Evolutionary conservation across 2,797 vertebrate genomes (phyloP).

Genomic region (Neosilurus mollespiculum): DNA sequence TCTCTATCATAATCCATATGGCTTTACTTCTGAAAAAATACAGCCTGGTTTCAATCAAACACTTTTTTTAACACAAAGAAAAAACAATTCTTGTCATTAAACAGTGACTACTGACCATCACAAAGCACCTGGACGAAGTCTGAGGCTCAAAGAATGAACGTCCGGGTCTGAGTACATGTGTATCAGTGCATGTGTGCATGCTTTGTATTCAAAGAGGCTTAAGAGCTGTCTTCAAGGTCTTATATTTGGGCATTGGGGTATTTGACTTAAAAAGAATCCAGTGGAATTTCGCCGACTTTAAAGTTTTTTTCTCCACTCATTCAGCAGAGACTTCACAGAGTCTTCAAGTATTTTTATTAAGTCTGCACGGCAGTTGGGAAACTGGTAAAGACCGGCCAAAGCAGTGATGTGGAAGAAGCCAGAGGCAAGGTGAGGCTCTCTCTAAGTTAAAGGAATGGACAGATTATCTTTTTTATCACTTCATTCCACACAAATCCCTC

Average conservation of each 20-base stretch:
- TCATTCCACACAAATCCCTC: slow-evolving; percentile 18
- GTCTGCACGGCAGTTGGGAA: slow-evolving; percentile 15
- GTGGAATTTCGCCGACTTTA: slow-evolving; percentile 21
- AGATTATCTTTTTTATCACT: slow-evolving; percentile 34
- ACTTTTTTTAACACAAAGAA: slow-evolving; percentile 46
- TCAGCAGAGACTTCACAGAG: slow-evolving; percentile 20
- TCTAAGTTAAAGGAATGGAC: neutral
- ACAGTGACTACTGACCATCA: slow-evolving; percentile 27
- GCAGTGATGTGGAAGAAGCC: slow-evolving; percentile 17
- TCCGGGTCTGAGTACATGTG: slow-evolving; percentile 28
- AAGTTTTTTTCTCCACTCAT: slow-evolving; percentile 23
- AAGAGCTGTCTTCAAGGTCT: slow-evolving; percentile 49
- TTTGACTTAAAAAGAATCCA: slow-evolving; percentile 31
- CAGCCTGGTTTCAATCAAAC: slow-evolving; percentile 58
- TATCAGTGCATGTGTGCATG: slow-evolving; percentile 25
- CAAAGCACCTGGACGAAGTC: slow-evolving; percentile 8
- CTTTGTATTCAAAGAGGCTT: slow-evolving; percentile 67
- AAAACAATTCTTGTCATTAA: slow-evolving; percentile 31
- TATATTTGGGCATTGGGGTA: slow-evolving; percentile 15
- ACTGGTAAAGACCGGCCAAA: slow-evolving; percentile 22
- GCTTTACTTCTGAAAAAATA: slow-evolving; percentile 2
- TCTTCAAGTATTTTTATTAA: slow-evolving; percentile 27
- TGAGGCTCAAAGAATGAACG: slow-evolving; percentile 48
- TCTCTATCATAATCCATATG: neutral
- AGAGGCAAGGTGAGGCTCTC: slow-evolving; percentile 6